Evolutionary conservation across 2,113 vertebrate species (phyloP).

Genomic region (Platichthys stellatus): DNA sequence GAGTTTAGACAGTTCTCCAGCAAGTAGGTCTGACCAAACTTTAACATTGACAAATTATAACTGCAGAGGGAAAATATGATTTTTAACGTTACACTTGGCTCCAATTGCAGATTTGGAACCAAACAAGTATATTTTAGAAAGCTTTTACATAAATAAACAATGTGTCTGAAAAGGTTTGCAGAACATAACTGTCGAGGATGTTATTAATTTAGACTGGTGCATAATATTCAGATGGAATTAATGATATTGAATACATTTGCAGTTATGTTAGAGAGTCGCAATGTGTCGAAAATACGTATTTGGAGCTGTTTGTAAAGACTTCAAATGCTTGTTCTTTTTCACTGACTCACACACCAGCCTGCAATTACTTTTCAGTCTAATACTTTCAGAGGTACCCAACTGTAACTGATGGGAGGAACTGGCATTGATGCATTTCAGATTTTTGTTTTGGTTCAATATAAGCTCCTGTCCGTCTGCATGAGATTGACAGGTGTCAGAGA

Average conservation of each 20-base stretch:
- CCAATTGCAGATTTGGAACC: conserved; percentile 2
- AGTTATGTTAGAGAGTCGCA: neutral
- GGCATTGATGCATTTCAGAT: conserved; percentile 25
- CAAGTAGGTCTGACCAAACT: neutral
- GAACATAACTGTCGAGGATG: neutral
- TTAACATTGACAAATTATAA: conserved; percentile 30
- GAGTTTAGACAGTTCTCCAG: conserved; percentile 18
- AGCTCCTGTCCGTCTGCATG: conserved; percentile 34
- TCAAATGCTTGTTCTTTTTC: conserved; percentile 8
- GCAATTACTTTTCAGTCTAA: conserved; percentile 11
- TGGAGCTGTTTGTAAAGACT: neutral
- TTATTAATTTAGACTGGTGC: neutral
- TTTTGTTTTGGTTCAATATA: conserved; percentile 24
- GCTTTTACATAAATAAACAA: conserved; percentile 13
- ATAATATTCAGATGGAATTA: conserved; percentile 3
- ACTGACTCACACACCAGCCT: neutral
- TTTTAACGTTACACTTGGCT: conserved; percentile 50
- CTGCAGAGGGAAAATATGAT: conserved; percentile 29
- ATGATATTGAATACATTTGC: neutral
- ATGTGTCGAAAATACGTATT: neutral
- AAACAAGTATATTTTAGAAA: conserved; percentile 3
- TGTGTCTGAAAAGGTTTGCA: conserved; percentile 1
- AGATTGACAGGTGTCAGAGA: conserved; percentile 48
- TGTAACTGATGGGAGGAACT: conserved; percentile 21
- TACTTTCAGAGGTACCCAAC: conserved; percentile 10